Conservation (phyloP, 1,140 invertebrate genomes). For the Meloidogyne floridensis region DNA sequence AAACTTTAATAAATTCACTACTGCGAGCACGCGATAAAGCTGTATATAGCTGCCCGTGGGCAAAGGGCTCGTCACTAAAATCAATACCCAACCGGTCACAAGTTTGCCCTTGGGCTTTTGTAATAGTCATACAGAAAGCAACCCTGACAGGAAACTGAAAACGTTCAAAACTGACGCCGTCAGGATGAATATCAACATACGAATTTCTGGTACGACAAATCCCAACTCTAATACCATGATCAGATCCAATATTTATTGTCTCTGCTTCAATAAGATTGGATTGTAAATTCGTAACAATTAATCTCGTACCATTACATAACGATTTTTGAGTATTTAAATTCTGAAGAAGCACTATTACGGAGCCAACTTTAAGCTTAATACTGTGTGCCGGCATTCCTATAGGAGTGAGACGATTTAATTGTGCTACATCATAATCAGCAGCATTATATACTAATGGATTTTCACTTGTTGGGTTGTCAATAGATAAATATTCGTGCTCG, state of each 20-base stretch:
- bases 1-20: not conserved
- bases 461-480: too few relatives aligned
- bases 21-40: not conserved
- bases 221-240: not conserved
- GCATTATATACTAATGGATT: too few relatives aligned
- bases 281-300: not conserved
- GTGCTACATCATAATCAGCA: too few relatives aligned
- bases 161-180: not conserved
- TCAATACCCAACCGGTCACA: too few relatives aligned
- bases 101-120: too few relatives aligned
- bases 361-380: not conserved
- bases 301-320: not conserved
- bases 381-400: too few relatives aligned
- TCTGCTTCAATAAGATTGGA: not conserved
- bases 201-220: not conserved
- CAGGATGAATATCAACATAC: not conserved
- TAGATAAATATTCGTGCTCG: too few relatives aligned
- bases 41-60: not conserved
- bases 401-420: too few relatives aligned
- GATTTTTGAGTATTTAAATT: not conserved
- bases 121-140: too few relatives aligned
- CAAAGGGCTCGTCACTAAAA: too few relatives aligned
- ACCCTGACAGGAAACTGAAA: not conserved
- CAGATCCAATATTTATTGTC: not conserved
- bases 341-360: not conserved